A percentile compares a stretch with the other conserved stretches of the same genome.
Evolutionary conservation across 2,888 invertebrate genomes (phyloP).

Genomic region (Nematopogon swammerdamellus): DNA sequence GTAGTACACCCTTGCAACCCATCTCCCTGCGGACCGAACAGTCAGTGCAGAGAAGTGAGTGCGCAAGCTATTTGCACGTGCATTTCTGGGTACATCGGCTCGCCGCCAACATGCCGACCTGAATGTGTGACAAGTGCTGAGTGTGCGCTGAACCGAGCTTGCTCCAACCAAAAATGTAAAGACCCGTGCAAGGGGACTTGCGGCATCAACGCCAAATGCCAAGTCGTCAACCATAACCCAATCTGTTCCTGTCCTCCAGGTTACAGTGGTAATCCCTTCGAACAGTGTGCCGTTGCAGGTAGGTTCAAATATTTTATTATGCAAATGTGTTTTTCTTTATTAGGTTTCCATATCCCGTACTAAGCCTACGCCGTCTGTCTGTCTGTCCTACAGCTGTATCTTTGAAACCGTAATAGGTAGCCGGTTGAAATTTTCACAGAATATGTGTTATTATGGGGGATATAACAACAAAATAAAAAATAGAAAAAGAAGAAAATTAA

Average conservation of each 20-base stretch:
- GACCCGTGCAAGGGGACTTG: conserved; percentile 75
- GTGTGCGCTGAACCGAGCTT: conserved; percentile 64
- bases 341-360: too few relatives aligned
- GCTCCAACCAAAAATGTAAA: conserved; percentile 66
- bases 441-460: too few relatives aligned
- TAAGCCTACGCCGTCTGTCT: too few relatives aligned
- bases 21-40: conserved; percentile 70
- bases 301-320: conserved; percentile 20
- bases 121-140: conserved; percentile 69
- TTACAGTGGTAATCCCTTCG: conserved; percentile 71
- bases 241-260: conserved; percentile 64
- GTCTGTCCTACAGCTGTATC: too few relatives aligned
- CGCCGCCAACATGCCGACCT: conserved; percentile 69
- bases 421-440: too few relatives aligned
- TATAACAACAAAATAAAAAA: too few relatives aligned
- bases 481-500: too few relatives aligned
- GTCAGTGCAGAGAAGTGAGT: conserved; percentile 63
- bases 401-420: too few relatives aligned
- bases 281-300: conserved; percentile 62
- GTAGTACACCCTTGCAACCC: conserved; percentile 62
- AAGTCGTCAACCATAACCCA: conserved; percentile 72
- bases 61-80: conserved; percentile 71
- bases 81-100: conserved; percentile 62
- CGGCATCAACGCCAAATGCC: conserved; percentile 66
- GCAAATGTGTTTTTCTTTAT: background rate